phyloP scores from a whole-genome alignment of 2,797 vertebrate species.

The Salmo trutta region DNA sequence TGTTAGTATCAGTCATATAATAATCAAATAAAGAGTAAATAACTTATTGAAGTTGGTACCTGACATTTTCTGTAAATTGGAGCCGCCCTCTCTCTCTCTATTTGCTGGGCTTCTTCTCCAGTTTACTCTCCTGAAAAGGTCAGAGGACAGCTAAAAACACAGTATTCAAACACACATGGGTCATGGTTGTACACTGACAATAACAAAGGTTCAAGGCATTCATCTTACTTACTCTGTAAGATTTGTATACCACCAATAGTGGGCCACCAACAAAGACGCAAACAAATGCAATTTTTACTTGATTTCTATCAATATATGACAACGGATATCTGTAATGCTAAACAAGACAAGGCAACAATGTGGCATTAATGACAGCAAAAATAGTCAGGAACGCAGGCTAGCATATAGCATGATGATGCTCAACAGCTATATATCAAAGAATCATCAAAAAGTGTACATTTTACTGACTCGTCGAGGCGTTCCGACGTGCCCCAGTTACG shows the following conservation, averaged over 20 bases:
- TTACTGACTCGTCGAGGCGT: conserved; percentile 70
- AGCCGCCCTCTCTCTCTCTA: conserved; percentile 62
- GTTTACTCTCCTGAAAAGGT: conserved; percentile 46
- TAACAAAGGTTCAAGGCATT: background rate
- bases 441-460: background rate
- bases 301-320: no score
- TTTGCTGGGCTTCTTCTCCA: conserved; percentile 45
- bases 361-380: background rate
- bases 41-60: conserved; percentile 53
- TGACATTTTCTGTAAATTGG: conserved; percentile 78
- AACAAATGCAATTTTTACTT: no score
- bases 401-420: background rate
- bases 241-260: background rate
- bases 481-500: conserved; percentile 69
- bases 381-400: background rate
- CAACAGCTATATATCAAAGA: background rate
- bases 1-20: background rate
- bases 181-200: background rate
- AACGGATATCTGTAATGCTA: no score
- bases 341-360: background rate
- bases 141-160: background rate
- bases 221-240: background rate
- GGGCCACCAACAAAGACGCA: no score
- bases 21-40: background rate
- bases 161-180: background rate